phyloP scores from a whole-genome alignment of 1,140 invertebrate species.

The Frieseomelitta varia region DNA sequence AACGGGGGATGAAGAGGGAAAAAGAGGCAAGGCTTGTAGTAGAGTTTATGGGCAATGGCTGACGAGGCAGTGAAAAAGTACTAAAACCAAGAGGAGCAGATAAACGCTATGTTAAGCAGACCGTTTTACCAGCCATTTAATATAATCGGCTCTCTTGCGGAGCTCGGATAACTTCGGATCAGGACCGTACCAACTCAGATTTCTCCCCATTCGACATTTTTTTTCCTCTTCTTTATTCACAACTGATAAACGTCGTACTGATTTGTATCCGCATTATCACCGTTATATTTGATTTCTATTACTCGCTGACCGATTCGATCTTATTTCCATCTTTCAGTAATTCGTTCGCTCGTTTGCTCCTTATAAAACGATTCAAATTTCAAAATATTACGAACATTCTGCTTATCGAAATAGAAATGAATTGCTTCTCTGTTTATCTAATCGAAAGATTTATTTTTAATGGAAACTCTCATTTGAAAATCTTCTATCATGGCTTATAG shows the following conservation, averaged over 20 bases:
- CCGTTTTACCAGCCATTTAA: slow-evolving; percentile 82
- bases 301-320: background rate
- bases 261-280: background rate
- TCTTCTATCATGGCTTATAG: slow-evolving; percentile 33
- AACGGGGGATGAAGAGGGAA: slow-evolving; percentile 48
- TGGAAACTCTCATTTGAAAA: slow-evolving; percentile 45
- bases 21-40: slow-evolving; percentile 56
- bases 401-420: background rate
- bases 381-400: too few species aligned
- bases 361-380: background rate
- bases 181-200: slow-evolving; percentile 52
- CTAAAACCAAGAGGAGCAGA: slow-evolving; percentile 81
- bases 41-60: slow-evolving; percentile 81
- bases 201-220: slow-evolving; percentile 34
- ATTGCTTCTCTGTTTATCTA: background rate
- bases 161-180: slow-evolving; percentile 71
- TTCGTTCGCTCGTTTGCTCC: background rate
- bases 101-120: slow-evolving; percentile 82
- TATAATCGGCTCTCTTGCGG: slow-evolving; percentile 79
- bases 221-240: slow-evolving; percentile 23
- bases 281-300: slow-evolving; percentile 28
- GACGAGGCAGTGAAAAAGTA: slow-evolving; percentile 82
- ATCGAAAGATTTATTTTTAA: slow-evolving; percentile 18
- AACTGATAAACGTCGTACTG: background rate
- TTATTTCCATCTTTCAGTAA: background rate